phyloP scores from a whole-genome alignment of 2,797 vertebrate species.

The Acropternis orthonyx region DNA sequence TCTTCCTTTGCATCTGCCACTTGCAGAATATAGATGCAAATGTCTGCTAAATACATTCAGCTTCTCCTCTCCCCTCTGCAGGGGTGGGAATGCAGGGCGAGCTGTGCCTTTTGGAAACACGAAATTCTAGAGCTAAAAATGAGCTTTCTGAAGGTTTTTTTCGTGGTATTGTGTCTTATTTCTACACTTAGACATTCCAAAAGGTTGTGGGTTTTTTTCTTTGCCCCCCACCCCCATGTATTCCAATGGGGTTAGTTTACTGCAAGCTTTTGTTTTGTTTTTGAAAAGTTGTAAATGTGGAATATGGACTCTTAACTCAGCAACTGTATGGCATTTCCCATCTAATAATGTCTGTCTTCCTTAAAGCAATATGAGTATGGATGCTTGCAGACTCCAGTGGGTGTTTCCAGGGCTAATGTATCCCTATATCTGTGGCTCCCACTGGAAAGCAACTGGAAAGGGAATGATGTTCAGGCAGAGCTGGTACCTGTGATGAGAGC shows the following conservation, averaged over 20 bases:
- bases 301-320: neutral
- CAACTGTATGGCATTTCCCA: accelerated
- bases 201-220: neutral
- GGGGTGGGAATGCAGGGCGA: accelerated
- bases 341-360: neutral
- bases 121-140: neutral
- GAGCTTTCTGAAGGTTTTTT: neutral
- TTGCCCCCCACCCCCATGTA: neutral
- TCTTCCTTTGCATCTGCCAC: neutral
- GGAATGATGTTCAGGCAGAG: neutral
- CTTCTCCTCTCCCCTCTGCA: neutral
- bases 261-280: neutral
- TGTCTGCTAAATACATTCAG: neutral
- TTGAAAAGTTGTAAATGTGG: neutral
- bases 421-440: neutral
- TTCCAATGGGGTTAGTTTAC: neutral
- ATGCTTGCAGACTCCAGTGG: neutral
- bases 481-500: neutral
- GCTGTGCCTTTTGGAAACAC: neutral
- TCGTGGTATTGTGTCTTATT: neutral
- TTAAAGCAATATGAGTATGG: neutral
- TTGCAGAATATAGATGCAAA: neutral
- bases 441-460: neutral
- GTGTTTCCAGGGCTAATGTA: neutral
- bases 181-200: neutral